Conservation (phyloP, 2,888 invertebrate species). For the Lottia scabra region DNA sequence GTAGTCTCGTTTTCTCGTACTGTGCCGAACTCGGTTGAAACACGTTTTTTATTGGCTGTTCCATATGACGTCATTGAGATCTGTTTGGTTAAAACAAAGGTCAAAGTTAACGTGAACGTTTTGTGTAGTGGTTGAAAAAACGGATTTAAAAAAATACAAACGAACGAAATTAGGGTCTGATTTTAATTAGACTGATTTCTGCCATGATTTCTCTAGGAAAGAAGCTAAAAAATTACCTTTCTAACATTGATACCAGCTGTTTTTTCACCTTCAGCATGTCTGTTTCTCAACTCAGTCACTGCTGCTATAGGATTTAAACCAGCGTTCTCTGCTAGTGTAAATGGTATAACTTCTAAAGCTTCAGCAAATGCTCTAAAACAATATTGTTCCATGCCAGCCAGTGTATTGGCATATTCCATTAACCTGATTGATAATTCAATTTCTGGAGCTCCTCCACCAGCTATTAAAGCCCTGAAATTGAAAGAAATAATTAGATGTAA, state of each 20-base stretch:
- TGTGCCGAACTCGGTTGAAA: too few species aligned
- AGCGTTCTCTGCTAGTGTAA: constrained; percentile 91
- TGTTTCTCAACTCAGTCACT: constrained; percentile 94
- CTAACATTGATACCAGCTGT: constrained; percentile 96
- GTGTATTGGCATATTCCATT: constrained; percentile 83
- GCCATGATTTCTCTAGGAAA: too few species aligned
- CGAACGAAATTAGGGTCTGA: too few species aligned
- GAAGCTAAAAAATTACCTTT: constrained; percentile 66
- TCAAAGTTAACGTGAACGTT: too few species aligned
- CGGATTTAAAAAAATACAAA: too few species aligned
- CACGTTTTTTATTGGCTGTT: too few species aligned
- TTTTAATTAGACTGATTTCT: too few species aligned
- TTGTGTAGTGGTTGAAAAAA: too few species aligned
- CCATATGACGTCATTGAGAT: too few species aligned
- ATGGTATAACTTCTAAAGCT: constrained; percentile 93
- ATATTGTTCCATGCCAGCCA: constrained; percentile 93
- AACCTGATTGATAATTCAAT: constrained; percentile 91
- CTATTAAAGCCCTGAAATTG: constrained; percentile 80
- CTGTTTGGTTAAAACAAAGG: too few species aligned
- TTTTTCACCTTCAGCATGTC: constrained; percentile 88
- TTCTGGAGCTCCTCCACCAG: constrained; percentile 98
- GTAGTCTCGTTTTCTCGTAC: too few species aligned
- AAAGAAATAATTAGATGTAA: not conserved
- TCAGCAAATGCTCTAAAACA: constrained; percentile 96
- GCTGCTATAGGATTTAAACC: constrained; percentile 94